Evolutionary conservation across 1,140 invertebrate genomes (phyloP).

Genomic region (Oncopeltus fasciatus): DNA sequence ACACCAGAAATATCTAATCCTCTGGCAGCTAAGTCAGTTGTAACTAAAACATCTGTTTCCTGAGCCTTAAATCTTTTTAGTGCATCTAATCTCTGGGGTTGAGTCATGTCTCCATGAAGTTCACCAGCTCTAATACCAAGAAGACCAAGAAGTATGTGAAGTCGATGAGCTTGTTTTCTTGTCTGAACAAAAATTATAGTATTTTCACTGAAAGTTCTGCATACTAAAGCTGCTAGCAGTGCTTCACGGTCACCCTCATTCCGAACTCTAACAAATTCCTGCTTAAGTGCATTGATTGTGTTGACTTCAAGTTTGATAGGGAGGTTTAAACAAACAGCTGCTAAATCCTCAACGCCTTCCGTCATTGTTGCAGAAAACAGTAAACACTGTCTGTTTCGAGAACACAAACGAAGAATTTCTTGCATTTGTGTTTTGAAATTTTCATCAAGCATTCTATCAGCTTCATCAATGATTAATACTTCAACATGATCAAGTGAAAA

Average conservation of each 20-base stretch:
- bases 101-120: constrained; percentile 88
- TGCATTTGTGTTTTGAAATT: constrained; percentile 98
- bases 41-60: constrained; percentile 78
- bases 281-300: constrained; percentile 74
- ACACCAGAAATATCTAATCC: constrained; percentile 93
- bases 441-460: constrained; percentile 95
- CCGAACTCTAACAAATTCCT: constrained; percentile 85
- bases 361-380: constrained; percentile 98
- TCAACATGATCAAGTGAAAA: constrained; percentile 85
- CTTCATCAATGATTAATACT: constrained; percentile 88
- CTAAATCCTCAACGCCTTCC: constrained; percentile 80
- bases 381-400: constrained; percentile 87
- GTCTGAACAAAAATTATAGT: constrained; percentile 93
- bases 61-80: constrained; percentile 80
- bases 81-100: constrained; percentile 78
- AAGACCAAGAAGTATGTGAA: constrained; percentile 81
- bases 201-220: constrained; percentile 82
- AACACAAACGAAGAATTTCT: constrained; percentile 82
- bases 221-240: constrained; percentile 77
- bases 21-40: constrained; percentile 91
- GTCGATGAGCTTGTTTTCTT: constrained; percentile 80
- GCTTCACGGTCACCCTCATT: constrained; percentile 81
- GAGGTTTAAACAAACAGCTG: constrained; percentile 74
- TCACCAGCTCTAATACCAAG: constrained; percentile 75
- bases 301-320: constrained; percentile 91